A percentile compares a stretch with the other conserved stretches of the same genome.
phyloP scores from a whole-genome alignment of 1,140 invertebrate species.

The Gryon sp. region DNA sequence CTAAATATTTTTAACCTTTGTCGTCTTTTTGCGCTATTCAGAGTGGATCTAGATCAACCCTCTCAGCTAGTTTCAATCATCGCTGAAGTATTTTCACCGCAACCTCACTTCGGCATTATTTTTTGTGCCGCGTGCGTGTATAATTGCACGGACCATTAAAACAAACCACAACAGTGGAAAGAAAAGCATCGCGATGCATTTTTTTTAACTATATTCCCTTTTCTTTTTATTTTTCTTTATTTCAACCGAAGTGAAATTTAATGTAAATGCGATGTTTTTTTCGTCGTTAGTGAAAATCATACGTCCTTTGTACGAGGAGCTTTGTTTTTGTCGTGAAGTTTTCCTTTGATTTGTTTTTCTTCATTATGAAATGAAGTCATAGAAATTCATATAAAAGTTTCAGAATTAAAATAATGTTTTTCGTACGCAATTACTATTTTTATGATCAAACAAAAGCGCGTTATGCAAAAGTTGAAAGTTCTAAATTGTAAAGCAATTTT shows the following conservation, averaged over 20 bases:
- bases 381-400: neutral
- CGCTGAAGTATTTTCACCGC: neutral
- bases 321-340: neutral
- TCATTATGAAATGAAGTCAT: constrained; percentile 8
- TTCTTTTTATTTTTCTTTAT: neutral
- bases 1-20: constrained; percentile 79
- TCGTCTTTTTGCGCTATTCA: constrained; percentile 55
- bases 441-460: no score
- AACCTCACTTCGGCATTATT: constrained; percentile 10
- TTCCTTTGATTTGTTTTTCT: constrained; percentile 22
- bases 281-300: constrained; percentile 37
- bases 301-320: constrained; percentile 2
- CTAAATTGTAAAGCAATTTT: no score
- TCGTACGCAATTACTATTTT: no score
- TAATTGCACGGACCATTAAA: constrained; percentile 46
- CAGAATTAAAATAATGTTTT: no score
- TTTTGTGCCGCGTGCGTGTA: constrained; percentile 33
- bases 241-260: constrained; percentile 13
- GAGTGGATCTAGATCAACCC: constrained; percentile 48
- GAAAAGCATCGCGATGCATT: constrained; percentile 4
- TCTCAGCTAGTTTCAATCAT: constrained; percentile 39
- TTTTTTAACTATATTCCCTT: no score
- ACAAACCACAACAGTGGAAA: constrained; percentile 31
- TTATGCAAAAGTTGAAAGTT: no score
- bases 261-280: constrained; percentile 18